Base-by-base conservation (phyloP, 2,888 invertebrate species). In the Orthosia gracilis region DNA sequence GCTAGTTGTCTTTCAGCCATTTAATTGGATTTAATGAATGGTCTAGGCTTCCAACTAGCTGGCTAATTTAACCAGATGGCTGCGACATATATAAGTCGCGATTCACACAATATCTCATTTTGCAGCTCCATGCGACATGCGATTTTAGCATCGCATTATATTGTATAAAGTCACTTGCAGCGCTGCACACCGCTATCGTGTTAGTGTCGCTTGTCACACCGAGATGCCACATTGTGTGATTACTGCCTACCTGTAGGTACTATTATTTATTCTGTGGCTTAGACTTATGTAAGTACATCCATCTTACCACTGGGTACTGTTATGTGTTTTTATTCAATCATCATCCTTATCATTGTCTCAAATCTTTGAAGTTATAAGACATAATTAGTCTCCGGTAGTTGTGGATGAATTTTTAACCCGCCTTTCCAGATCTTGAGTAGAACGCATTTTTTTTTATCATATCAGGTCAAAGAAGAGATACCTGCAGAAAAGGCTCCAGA, bases 161-260 rank as follows among this genome's bases (percentile, higher is more conserved):
- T 64, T 59, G 23, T 63, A 61, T 52, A 26, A 76, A 77, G 82
- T 50, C 40, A 59, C 40, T 70, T 50, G 23, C 66, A 52, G 47
- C 70, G 47, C 21, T 17, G 23, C 81, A 64, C 67, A 57, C 26
- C 47, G 52, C 71, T 77, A 77, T 71, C 71, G 64, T 67, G 68
- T 82, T 80, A 82, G 70, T 47, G 31, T 71, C 67, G 79, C 79
- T 59, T 77, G 79, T 82, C 78, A 54, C 65, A 75, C 54, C 54
- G 58, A 67, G 69, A 26, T 58, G 58, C 17, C 54, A 76, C 63
- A 57, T 77, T 47, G 55, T 71, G 50, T 77, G 59, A 77, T 80
- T 77, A 82, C 72, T n/a, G 47, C 63, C 55, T 31, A 31, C 31
- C 31, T 31, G 2, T 7, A 31, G n/a, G n/a, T n/a, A n/a, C 31